Percentiles rank a stretch among this genome's conserved stretches.
Conservation (phyloP, 2,888 invertebrate species). For the Erebia ligea region DNA sequence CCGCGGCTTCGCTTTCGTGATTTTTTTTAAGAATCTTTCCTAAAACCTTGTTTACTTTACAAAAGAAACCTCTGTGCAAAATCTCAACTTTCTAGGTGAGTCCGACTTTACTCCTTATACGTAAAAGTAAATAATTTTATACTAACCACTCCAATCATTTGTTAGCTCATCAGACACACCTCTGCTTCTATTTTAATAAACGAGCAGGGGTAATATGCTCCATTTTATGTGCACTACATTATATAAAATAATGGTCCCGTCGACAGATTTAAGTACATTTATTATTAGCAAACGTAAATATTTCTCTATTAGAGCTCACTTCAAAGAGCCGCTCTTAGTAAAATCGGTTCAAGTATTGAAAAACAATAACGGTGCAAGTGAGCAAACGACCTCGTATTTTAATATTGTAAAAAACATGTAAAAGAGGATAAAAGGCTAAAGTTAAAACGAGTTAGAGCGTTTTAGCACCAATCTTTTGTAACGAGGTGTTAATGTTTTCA, state of each 20-base stretch:
- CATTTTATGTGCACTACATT: slow-evolving; percentile 47
- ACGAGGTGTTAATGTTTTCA: slow-evolving; percentile 12
- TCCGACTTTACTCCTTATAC: too few relatives aligned
- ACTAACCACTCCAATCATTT: neutral
- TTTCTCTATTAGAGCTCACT: slow-evolving; percentile 48
- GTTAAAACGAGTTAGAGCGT: slow-evolving; percentile 6
- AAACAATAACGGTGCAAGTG: slow-evolving; percentile 45
- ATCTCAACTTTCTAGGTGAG: too few relatives aligned
- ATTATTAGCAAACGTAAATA: slow-evolving; percentile 52
- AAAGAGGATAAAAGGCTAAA: slow-evolving; percentile 19
- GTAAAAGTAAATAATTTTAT: too few relatives aligned
- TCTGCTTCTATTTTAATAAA: slow-evolving; percentile 38
- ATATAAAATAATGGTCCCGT: slow-evolving; percentile 49
- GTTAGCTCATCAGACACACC: slow-evolving; percentile 28
- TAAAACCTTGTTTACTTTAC: too few relatives aligned
- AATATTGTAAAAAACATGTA: slow-evolving; percentile 33
- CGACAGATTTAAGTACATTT: slow-evolving; percentile 51
- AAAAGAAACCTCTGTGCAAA: too few relatives aligned
- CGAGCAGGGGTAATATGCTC: slow-evolving; percentile 41
- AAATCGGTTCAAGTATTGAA: slow-evolving; percentile 48
- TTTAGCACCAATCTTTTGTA: slow-evolving; percentile 25
- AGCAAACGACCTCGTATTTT: slow-evolving; percentile 45
- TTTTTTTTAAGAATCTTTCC: too few relatives aligned
- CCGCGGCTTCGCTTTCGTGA: too few relatives aligned
- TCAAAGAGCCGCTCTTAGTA: slow-evolving; percentile 50